Base-by-base conservation (phyloP, 2,797 vertebrate species). In the Hippopotamyrus pictus region DNA sequence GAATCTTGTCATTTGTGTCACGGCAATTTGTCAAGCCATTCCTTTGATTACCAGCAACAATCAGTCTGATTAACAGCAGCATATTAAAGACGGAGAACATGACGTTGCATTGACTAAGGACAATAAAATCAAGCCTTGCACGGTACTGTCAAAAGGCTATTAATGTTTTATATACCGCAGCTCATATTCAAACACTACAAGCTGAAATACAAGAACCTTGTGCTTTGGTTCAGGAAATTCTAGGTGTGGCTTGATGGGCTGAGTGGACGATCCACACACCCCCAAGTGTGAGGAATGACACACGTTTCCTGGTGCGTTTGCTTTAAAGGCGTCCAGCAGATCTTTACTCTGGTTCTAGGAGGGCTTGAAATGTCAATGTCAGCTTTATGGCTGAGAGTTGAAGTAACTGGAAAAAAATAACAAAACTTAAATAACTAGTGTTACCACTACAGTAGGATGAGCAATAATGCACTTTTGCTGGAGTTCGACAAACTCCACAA, bases 281-380 rank as follows among this genome's bases (percentile, higher is more conserved):
- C 53, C 53, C 53, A 54, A 19, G 53, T 73, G 3, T 50, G 85
- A 86, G 86, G 69, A 79, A 62, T 29, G 7, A 25, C n/a, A 59
- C 59, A 25, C 62, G n/a, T 4, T 12, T 57, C 88, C 51, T 37
- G n/a, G 33, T 11, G 22, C 54, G 8, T 22, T 83, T 86, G 37
- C 22, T 59, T 44, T 89, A 89, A 90, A 69, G 89, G 83, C n/a
- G 50, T 89, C 41, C 87, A 19, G 50, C 76, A 88, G 89, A 89
- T 48, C 48, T 46, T n/a, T 8, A 82, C 37, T 82, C 76, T 82
- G 65, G 65, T 84, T 69, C 82, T 25, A 48, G 86, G 41, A 62
- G 29, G 73, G 37, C 82, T 17, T 65, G 37, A 69, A 89, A 88
- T 48, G 37, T 89, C 83, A 88, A 8, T 14, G 46, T 69, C 11